These are phyloP conservation scores for Philonicus albiceps DNA, from an alignment of 2,888 invertebrate species.

Conservation along the genomic window DNA sequence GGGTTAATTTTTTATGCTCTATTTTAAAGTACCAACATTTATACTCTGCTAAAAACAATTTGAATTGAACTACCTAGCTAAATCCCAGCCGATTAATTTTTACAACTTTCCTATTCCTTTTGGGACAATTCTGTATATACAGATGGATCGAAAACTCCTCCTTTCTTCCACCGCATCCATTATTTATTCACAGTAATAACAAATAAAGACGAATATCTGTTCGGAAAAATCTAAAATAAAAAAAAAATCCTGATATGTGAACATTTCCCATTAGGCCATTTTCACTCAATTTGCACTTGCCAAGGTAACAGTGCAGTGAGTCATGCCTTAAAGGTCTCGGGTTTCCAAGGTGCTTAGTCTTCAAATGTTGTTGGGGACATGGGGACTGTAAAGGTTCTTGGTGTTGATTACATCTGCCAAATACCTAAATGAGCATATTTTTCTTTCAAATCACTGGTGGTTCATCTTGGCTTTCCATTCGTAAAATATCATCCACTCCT, in stretches of 20 bases:
- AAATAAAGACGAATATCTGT: neutral
- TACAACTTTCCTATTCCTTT: neutral
- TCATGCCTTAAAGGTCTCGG: neutral
- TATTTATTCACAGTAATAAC: neutral
- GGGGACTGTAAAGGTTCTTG: neutral
- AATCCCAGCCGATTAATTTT: neutral
- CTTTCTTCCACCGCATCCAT: too few relatives aligned
- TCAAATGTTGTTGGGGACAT: neutral
- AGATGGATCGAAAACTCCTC: neutral
- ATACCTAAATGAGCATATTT: neutral
- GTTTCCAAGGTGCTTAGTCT: neutral
- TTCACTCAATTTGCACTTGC: neutral
- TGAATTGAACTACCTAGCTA: neutral
- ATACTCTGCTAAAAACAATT: neutral
- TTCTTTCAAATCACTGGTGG: neutral
- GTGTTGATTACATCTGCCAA: neutral
- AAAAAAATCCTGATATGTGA: neutral
- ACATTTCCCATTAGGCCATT: neutral
- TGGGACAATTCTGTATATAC: neutral
- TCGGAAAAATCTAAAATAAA: neutral
- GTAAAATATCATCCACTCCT: neutral
- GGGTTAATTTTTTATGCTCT: neutral
- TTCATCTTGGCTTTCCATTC: neutral
- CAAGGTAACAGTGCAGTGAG: neutral
- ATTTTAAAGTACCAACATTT: neutral